These are phyloP conservation scores for Ctenopoma multispine DNA, from an alignment of 2,797 vertebrate genomes.

Conservation along the genomic window DNA sequence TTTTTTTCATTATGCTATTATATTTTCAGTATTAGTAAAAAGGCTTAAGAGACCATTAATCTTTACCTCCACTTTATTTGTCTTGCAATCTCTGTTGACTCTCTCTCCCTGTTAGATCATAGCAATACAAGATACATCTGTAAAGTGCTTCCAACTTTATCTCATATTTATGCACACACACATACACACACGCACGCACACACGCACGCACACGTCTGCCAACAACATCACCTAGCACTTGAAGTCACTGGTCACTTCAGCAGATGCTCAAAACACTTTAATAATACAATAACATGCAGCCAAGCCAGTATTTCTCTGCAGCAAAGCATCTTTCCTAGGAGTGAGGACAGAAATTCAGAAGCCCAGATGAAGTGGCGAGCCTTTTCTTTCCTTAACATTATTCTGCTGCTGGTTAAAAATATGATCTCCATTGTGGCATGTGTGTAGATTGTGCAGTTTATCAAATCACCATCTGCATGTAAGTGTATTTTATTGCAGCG, in stretches of 20 bases:
- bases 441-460: background rate
- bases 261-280: constrained; percentile 64
- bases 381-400: constrained; percentile 12
- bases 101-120: background rate
- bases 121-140: constrained; percentile 39
- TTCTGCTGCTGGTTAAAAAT: constrained; percentile 7
- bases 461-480: background rate
- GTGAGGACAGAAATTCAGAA: constrained; percentile 29
- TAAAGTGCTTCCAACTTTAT: constrained; percentile 36
- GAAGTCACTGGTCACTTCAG: constrained; percentile 64
- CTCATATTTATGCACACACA: constrained; percentile 31
- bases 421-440: background rate
- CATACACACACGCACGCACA: background rate
- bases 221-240: constrained; percentile 29
- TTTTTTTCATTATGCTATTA: background rate
- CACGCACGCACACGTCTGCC: constrained; percentile 32
- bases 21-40: background rate
- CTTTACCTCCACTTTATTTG: constrained; percentile 8
- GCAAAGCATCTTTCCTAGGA: constrained; percentile 49
- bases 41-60: background rate
- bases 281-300: constrained; percentile 68
- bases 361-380: constrained; percentile 7
- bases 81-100: constrained; percentile 5
- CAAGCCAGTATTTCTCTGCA: constrained; percentile 51
- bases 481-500: constrained; percentile 25